A percentile compares a stretch with the other conserved stretches of the same genome.
These are phyloP conservation scores for Channallabes apus DNA, from an alignment of 2,797 vertebrate species.

Conservation along the genomic window DNA sequence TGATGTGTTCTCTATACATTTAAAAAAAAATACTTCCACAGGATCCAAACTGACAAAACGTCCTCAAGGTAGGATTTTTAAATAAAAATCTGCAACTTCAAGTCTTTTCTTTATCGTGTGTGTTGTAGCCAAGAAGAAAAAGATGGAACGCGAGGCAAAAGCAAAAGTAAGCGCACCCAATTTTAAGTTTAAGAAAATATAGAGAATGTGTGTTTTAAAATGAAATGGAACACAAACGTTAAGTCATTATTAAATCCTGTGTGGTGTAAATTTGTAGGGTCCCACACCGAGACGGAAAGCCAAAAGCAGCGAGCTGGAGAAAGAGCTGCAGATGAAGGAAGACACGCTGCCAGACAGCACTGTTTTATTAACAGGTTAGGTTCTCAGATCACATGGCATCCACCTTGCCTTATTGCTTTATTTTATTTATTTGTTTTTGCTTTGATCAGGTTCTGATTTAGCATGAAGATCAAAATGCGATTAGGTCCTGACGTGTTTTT, in stretches of 20 bases:
- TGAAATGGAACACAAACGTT: no score
- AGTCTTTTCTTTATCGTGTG: background rate
- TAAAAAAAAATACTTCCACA: background rate
- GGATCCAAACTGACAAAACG: background rate
- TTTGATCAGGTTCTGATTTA: background rate
- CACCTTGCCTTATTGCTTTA: background rate
- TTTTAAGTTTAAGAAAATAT: background rate
- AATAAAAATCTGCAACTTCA: background rate
- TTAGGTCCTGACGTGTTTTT: background rate
- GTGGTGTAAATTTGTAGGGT: background rate
- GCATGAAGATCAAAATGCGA: background rate
- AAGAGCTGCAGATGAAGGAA: background rate
- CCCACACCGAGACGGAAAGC: conserved; percentile 41
- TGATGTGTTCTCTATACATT: background rate
- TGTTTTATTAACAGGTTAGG: conserved; percentile 39
- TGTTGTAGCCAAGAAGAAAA: conserved; percentile 44
- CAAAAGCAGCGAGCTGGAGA: conserved; percentile 29
- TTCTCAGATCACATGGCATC: background rate
- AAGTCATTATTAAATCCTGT: background rate
- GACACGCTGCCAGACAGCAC: conserved; percentile 52
- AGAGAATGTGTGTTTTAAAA: background rate
- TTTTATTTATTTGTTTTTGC: background rate
- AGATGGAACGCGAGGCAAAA: conserved; percentile 45
- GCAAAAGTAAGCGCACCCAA: conserved; percentile 39
- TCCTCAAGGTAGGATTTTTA: background rate